A percentile compares a stretch with the other conserved stretches of the same genome.
phyloP scores from a whole-genome alignment of 2,113 vertebrate species.

The Merops nubicus region DNA sequence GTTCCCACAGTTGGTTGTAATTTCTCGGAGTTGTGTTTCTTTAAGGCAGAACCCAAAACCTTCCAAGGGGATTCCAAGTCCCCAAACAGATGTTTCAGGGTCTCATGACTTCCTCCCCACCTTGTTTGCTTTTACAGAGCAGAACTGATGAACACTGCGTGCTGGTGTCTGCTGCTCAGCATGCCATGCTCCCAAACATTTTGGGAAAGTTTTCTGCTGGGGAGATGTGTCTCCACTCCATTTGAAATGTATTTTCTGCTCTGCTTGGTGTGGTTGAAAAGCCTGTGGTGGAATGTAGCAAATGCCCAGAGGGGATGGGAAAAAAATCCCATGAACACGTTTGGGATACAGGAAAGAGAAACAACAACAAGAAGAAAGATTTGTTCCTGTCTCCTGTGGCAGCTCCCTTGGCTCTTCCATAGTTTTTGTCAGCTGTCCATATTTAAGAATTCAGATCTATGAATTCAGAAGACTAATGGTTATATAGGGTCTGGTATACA shows the following conservation, averaged over 20 bases:
- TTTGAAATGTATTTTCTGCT: conserved; percentile 37
- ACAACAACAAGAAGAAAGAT: neutral
- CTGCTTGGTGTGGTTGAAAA: neutral
- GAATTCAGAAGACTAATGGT: neutral
- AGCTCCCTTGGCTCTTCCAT: neutral
- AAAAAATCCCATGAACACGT: neutral
- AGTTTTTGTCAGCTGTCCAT: neutral
- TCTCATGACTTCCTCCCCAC: conserved; percentile 53
- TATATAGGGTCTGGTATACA: too few relatives aligned
- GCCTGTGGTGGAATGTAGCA: neutral
- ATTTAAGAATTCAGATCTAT: neutral
- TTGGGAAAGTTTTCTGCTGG: neutral
- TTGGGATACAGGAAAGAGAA: neutral
- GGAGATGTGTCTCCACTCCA: neutral
- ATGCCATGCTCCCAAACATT: neutral
- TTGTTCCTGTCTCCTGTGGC: neutral
- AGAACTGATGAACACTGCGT: conserved; percentile 37
- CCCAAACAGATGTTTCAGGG: conserved; percentile 58
- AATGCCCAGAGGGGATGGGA: neutral
- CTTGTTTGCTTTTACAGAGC: conserved; percentile 70
- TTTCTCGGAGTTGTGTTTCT: conserved; percentile 60
- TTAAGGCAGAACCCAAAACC: conserved; percentile 69
- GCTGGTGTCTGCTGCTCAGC: neutral
- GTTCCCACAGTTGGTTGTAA: conserved; percentile 42
- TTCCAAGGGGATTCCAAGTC: conserved; percentile 61